Evolutionary conservation across 1,140 invertebrate species (phyloP).

Genomic region (Choristoneura fumiferana): DNA sequence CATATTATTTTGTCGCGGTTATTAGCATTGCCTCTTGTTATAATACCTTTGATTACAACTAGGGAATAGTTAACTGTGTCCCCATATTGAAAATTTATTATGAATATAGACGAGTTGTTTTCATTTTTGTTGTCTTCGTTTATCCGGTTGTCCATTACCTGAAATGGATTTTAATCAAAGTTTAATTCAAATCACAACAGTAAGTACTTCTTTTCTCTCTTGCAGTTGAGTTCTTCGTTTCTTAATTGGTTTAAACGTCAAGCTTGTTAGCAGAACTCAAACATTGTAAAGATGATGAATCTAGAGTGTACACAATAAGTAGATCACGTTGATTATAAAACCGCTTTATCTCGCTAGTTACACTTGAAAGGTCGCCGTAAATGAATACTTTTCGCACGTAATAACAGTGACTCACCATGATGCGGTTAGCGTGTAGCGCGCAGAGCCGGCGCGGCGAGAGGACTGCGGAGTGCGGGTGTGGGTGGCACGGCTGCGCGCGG

Average conservation of each 20-base stretch:
- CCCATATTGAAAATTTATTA: slow-evolving; percentile 74
- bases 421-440: slow-evolving; percentile 67
- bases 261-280: slow-evolving; percentile 12
- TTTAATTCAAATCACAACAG: slow-evolving; percentile 22
- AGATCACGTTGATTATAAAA: slow-evolving; percentile 9
- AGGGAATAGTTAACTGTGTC: slow-evolving; percentile 72
- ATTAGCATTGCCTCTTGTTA: slow-evolving; percentile 65
- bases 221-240: slow-evolving; percentile 29
- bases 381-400: slow-evolving; percentile 68
- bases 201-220: slow-evolving; percentile 31
- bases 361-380: slow-evolving; percentile 54
- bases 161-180: slow-evolving; percentile 39
- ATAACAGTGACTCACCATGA: slow-evolving; percentile 73
- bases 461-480: slow-evolving; percentile 68
- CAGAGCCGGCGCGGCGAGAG: slow-evolving; percentile 66
- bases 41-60: slow-evolving; percentile 69
- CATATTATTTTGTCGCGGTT: slow-evolving; percentile 68
- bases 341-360: slow-evolving; percentile 20
- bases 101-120: slow-evolving; percentile 62
- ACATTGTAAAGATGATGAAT: background rate
- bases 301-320: background rate
- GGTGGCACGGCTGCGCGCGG: slow-evolving; percentile 44
- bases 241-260: slow-evolving; percentile 34
- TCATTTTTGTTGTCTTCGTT: slow-evolving; percentile 64
- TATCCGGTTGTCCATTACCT: slow-evolving; percentile 72